These are phyloP conservation scores for Agrotis puta DNA, from an alignment of 2,888 invertebrate species.

Conservation along the genomic window DNA sequence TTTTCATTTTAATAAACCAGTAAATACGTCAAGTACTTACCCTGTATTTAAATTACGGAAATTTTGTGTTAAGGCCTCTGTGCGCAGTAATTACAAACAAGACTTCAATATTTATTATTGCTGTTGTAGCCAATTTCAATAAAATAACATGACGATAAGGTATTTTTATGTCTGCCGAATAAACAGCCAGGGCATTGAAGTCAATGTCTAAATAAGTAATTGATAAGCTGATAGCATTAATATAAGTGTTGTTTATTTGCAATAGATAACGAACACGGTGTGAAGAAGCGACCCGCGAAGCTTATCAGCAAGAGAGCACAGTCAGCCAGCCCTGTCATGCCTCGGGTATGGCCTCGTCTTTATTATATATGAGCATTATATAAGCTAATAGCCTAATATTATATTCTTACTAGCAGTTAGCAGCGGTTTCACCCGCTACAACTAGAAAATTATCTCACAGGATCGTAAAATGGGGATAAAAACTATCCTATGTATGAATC, in stretches of 20 bases:
- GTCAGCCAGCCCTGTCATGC: slow-evolving; percentile 71
- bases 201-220: slow-evolving; percentile 40
- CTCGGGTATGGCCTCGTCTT: slow-evolving; percentile 42
- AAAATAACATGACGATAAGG: slow-evolving; percentile 7
- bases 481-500: no score
- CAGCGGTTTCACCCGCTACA: no score
- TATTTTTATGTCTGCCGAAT: slow-evolving; percentile 25
- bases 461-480: no score
- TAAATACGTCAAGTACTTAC: no score
- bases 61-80: no score
- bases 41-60: no score
- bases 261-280: slow-evolving; percentile 54
- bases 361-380: background rate
- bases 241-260: slow-evolving; percentile 40
- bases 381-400: background rate
- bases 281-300: slow-evolving; percentile 65
- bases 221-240: slow-evolving; percentile 53
- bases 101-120: background rate
- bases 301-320: slow-evolving; percentile 73
- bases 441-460: no score
- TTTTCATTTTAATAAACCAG: no score
- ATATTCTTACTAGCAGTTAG: no score
- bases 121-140: background rate
- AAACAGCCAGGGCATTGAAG: slow-evolving; percentile 21
- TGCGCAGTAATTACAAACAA: background rate